These are phyloP conservation scores for Anthoptus insignis DNA, from an alignment of 2,888 invertebrate species.

Conservation along the genomic window DNA sequence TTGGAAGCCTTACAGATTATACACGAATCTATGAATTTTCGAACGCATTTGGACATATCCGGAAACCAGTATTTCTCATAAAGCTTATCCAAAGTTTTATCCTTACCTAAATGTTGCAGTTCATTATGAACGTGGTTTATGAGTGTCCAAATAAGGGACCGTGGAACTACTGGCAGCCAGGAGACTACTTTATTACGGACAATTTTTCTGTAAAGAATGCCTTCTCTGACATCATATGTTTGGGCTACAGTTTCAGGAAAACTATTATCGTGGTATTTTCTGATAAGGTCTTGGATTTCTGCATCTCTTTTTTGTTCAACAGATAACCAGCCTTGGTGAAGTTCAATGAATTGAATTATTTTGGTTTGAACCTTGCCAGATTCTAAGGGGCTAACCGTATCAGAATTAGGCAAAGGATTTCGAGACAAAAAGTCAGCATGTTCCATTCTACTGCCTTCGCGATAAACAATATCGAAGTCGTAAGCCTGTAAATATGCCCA, in stretches of 20 bases:
- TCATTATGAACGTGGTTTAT: constrained; percentile 40
- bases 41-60: constrained; percentile 45
- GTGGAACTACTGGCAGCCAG: constrained; percentile 39
- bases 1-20: constrained; percentile 41
- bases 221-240: constrained; percentile 38
- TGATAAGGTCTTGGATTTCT: constrained; percentile 40
- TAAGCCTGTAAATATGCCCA: constrained; percentile 18
- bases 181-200: constrained; percentile 18
- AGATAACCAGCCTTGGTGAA: constrained; percentile 25
- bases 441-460: constrained; percentile 13
- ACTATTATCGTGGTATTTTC: constrained; percentile 16
- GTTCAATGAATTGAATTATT: background rate
- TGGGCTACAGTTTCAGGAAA: constrained; percentile 22
- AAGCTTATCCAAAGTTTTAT: constrained; percentile 46
- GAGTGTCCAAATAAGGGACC: constrained; percentile 33
- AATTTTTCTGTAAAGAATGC: constrained; percentile 38
- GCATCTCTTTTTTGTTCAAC: constrained; percentile 43
- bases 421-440: background rate
- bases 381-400: background rate
- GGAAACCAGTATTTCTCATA: constrained; percentile 48
- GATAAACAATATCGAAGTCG: background rate
- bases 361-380: background rate
- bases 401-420: background rate
- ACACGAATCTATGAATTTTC: constrained; percentile 45
- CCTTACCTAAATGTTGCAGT: constrained; percentile 41